phyloP scores from a whole-genome alignment of 92 coral and sea anemone species.

The Paramuricea clavata region DNA sequence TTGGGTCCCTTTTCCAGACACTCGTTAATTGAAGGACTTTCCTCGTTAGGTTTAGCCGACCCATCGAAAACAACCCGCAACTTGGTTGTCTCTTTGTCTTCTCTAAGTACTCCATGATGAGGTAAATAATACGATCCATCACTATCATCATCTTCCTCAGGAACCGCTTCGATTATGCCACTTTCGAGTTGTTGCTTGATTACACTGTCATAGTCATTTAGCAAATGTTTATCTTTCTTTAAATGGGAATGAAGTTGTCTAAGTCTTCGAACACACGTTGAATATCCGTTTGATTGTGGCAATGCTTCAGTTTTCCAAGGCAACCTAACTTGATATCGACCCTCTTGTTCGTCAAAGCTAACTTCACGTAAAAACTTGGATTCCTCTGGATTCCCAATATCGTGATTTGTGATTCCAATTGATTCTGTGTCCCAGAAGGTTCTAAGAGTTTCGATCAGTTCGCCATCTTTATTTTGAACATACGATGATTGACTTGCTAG shows the following conservation, averaged over 20 bases:
- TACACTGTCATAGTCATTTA: background rate
- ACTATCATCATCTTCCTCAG: background rate
- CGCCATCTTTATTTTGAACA: background rate
- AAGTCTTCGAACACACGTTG: background rate
- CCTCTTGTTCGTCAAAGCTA: background rate
- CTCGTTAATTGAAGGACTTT: background rate
- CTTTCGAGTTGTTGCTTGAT: background rate
- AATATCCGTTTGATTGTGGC: background rate
- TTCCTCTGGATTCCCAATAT: background rate
- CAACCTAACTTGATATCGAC: constrained; percentile 4
- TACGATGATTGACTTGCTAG: background rate
- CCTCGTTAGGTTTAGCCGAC: constrained; percentile 3
- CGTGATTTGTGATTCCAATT: background rate
- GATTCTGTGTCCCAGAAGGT: constrained; percentile 4
- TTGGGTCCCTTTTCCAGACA: constrained; percentile 2
- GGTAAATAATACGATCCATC: constrained; percentile 4
- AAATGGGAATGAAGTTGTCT: background rate
- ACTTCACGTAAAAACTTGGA: background rate
- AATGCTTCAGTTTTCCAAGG: background rate
- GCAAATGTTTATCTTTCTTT: constrained; percentile 6
- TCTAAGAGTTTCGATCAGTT: background rate
- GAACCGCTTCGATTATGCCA: background rate
- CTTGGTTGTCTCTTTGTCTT: constrained; percentile 7
- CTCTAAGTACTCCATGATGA: background rate
- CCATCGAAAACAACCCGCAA: background rate